These are phyloP conservation scores for Terebella lapidaria DNA, from an alignment of 2,888 invertebrate genomes.

Conservation along the genomic window DNA sequence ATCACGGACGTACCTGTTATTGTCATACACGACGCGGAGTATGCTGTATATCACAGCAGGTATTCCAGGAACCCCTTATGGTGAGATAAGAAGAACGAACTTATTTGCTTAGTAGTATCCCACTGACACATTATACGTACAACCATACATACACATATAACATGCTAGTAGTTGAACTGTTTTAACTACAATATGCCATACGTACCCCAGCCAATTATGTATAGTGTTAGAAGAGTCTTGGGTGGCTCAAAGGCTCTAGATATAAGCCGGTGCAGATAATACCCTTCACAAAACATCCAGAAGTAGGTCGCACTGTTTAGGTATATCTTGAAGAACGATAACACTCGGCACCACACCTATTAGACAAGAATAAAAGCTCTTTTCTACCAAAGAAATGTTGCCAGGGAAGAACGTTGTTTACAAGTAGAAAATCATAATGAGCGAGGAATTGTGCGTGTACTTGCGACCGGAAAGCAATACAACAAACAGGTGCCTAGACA, in stretches of 20 bases:
- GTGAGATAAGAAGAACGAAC: not conserved
- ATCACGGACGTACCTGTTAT: not conserved
- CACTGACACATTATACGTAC: too few relatives aligned
- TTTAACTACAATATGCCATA: too few relatives aligned
- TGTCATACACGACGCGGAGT: not conserved
- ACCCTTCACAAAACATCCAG: conserved; percentile 52
- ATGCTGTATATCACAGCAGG: not conserved
- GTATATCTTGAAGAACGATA: conserved; percentile 43
- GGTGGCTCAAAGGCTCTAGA: conserved; percentile 46
- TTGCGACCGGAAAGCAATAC: too few relatives aligned
- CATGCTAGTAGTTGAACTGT: too few relatives aligned
- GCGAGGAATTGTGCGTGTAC: too few relatives aligned
- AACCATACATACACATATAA: too few relatives aligned
- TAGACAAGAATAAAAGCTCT: too few relatives aligned
- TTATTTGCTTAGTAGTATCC: not conserved
- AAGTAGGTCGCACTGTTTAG: conserved; percentile 39
- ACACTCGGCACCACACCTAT: conserved; percentile 39
- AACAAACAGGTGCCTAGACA: too few relatives aligned
- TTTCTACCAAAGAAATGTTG: too few relatives aligned
- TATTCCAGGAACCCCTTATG: not conserved
- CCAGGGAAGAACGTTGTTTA: too few relatives aligned
- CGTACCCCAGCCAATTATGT: conserved; percentile 48
- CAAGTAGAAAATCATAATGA: too few relatives aligned
- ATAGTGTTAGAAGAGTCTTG: conserved; percentile 34
- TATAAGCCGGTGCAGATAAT: conserved; percentile 46